Percentiles rank a stretch among this genome's conserved stretches.
These are phyloP conservation scores for Ophthalmolycus amberensis DNA, from an alignment of 2,113 vertebrate species.

Conservation along the genomic window DNA sequence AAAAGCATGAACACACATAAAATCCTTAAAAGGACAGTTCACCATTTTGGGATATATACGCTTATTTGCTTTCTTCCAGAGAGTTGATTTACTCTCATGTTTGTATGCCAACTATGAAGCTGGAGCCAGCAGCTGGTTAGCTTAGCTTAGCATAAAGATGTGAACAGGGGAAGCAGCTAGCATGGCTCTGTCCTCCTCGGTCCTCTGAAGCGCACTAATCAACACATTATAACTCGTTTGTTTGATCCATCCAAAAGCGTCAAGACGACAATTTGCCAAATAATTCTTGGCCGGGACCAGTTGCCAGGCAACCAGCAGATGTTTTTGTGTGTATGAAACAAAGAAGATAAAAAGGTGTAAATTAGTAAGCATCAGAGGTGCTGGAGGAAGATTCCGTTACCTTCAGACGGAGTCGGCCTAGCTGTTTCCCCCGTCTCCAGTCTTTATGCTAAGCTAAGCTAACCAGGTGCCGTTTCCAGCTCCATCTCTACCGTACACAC, in stretches of 20 bases:
- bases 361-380: neutral
- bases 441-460: conserved; percentile 24
- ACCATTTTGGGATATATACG: neutral
- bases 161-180: neutral
- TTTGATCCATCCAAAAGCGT: neutral
- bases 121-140: neutral
- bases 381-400: neutral
- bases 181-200: neutral
- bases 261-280: neutral
- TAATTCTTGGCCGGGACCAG: too few species aligned
- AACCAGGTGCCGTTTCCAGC: neutral
- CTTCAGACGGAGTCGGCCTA: neutral
- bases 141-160: neutral
- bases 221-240: neutral
- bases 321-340: neutral
- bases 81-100: neutral
- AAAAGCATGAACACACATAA: too few species aligned
- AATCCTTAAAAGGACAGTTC: neutral
- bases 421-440: neutral
- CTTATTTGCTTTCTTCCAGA: neutral
- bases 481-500: neutral
- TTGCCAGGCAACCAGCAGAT: neutral
- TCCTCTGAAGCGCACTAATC: too few species aligned
- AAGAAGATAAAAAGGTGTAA: neutral
- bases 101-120: neutral